A percentile compares a stretch with the other conserved stretches of the same genome.
phyloP scores from a whole-genome alignment of 2,113 vertebrate genomes.

The Cyphomyrus discorhynchus region DNA sequence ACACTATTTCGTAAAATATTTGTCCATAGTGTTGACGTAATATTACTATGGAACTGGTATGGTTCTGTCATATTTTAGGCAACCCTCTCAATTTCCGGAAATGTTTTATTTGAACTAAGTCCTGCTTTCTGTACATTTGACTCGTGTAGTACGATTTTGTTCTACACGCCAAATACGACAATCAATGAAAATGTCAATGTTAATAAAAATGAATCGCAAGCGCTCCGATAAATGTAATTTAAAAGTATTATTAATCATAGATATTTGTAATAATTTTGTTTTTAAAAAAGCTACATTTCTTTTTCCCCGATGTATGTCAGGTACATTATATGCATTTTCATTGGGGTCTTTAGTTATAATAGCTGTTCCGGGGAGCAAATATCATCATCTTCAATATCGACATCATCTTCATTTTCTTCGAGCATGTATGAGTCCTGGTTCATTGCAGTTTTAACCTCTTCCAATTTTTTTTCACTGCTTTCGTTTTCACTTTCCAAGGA shows the following conservation, averaged over 20 bases:
- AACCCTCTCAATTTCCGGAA: not conserved
- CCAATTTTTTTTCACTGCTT: slow-evolving; percentile 45
- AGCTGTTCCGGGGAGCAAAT: slow-evolving; percentile 67
- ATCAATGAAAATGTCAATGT: slow-evolving; percentile 10
- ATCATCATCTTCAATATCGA: slow-evolving; percentile 87
- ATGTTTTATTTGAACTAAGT: slow-evolving; percentile 1
- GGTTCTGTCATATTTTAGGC: not conserved
- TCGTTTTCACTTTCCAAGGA: slow-evolving; percentile 65
- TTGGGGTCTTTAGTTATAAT: slow-evolving; percentile 59
- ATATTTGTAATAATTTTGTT: slow-evolving; percentile 15
- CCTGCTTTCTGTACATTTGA: not conserved
- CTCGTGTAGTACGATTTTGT: not conserved
- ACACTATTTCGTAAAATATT: not conserved
- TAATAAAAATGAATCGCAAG: slow-evolving; percentile 8
- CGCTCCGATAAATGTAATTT: slow-evolving; percentile 40
- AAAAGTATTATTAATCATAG: slow-evolving; percentile 22
- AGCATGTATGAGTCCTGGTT: slow-evolving; percentile 66
- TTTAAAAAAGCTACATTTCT: slow-evolving; percentile 14
- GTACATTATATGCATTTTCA: slow-evolving; percentile 39
- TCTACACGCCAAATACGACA: not conserved
- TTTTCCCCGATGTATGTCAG: slow-evolving; percentile 25
- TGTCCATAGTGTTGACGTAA: slow-evolving; percentile 20
- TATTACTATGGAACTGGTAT: slow-evolving; percentile 19
- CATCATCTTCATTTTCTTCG: slow-evolving; percentile 81
- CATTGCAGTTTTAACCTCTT: slow-evolving; percentile 54